A percentile compares a stretch with the other conserved stretches of the same genome.
Conservation (phyloP, 2,888 invertebrate genomes). For the Keiferia lycopersicella region DNA sequence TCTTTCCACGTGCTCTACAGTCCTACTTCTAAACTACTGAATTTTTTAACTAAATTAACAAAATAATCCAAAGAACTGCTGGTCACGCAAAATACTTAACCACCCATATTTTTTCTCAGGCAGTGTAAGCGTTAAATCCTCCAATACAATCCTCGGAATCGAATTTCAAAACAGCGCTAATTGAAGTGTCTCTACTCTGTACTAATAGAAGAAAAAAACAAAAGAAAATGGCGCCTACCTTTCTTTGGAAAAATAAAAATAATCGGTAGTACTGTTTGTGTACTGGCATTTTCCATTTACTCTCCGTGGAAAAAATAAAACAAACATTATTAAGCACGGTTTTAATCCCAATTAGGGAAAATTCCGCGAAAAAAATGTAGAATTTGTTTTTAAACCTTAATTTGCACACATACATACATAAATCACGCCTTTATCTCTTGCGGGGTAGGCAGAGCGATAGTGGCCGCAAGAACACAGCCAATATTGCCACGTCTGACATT, state of each 20-base stretch:
- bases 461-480: too few relatives aligned
- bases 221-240: constrained; percentile 7
- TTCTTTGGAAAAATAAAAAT: constrained; percentile 19
- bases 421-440: too few relatives aligned
- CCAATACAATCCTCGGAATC: background rate
- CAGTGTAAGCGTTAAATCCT: background rate
- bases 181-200: constrained; percentile 16
- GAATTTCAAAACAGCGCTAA: constrained; percentile 20
- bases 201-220: constrained; percentile 6
- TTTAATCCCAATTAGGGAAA: background rate
- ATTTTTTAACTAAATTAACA: too few relatives aligned
- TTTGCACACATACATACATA: too few relatives aligned
- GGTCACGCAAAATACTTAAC: too few relatives aligned
- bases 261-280: background rate
- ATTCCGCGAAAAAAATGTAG: background rate
- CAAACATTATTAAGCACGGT: constrained; percentile 8
- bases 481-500: too few relatives aligned
- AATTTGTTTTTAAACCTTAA: too few relatives aligned
- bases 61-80: too few relatives aligned
- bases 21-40: too few relatives aligned
- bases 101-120: background rate
- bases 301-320: background rate
- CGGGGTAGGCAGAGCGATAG: too few relatives aligned
- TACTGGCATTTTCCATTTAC: constrained; percentile 13
- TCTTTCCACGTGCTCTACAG: too few relatives aligned